A percentile compares a stretch with the other conserved stretches of the same genome.
phyloP scores from a whole-genome alignment of 2,888 invertebrate genomes.

The Morinoia aosen region DNA sequence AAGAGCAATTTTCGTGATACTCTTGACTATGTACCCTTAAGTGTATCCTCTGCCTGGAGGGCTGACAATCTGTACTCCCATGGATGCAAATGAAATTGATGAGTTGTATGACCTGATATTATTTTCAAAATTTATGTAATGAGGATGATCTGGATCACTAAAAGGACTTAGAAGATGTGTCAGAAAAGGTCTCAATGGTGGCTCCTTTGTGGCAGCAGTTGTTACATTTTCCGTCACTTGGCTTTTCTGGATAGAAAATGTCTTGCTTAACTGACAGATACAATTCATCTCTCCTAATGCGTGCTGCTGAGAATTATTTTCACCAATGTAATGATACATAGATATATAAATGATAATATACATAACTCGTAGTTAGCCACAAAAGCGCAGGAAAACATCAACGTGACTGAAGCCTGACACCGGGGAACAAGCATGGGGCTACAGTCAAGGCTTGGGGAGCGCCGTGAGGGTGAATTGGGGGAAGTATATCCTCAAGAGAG shows the following conservation, averaged over 20 bases:
- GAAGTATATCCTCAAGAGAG: no score
- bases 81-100: background rate
- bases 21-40: background rate
- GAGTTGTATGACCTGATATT: background rate
- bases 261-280: background rate
- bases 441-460: no score
- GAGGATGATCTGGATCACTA: no score
- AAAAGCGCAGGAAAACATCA: no score
- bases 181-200: conserved; percentile 9
- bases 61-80: conserved; percentile 6
- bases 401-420: no score
- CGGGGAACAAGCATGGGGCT: no score
- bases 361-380: no score
- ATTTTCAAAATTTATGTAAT: background rate
- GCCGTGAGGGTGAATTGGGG: no score
- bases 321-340: no score
- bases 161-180: background rate
- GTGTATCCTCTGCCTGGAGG: background rate
- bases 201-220: background rate
- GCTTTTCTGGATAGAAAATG: background rate
- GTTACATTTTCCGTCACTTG: background rate
- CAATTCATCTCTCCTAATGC: background rate
- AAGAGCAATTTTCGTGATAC: background rate
- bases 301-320: background rate
- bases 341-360: no score